Base-by-base conservation (phyloP, 2,888 invertebrate genomes). In the Hylaea fasciaria region DNA sequence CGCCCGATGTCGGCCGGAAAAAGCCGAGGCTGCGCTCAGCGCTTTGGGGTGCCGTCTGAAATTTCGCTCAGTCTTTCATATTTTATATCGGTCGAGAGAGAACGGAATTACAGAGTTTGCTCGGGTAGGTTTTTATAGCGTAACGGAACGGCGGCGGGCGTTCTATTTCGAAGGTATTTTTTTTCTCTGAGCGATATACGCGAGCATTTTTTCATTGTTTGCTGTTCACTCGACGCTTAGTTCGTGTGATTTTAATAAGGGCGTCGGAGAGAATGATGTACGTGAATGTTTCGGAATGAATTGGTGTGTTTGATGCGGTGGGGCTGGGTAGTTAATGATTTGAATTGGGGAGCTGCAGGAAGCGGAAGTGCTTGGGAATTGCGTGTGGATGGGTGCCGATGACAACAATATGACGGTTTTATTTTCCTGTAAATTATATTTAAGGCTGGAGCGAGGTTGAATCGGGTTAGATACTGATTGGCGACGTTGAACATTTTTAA, bases 31-130 rank as follows among this genome's bases (percentile, higher is more conserved):
- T 50, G 72, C 72, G 80, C 79, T 82, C 73, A 80, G 82, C 73
- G 78, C 76, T 35, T 82, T 73, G 80, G 82, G 82, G 78, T 74
- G 78, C 76, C 28, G 76, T 80, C 83, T 78, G 83, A 87, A 44
- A 86, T 86, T 90, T 84, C 74, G 89, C 86, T 82, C 90, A 84
- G 87, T 87, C 89, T 90, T 91, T 91, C 91, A 91, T 91, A 91
- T 91, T 91, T 91, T 91, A 91, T 91, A 91, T 87, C 85, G 87
- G 84, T 83, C 73, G 86, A 87, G 85, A 83, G 83, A 73, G 65
- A 81, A 82, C 85, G 86, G 86, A 86, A 88, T 90, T 91, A 89
- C 91, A 78, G 87, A 91, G 87, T 89, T 88, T 87, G 88, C 86
- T 88, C 81, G 82, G 88, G 82, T 89, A 80, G 85, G 85, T 91